Evolutionary conservation across 1,140 invertebrate species (phyloP).

Genomic region (Drosophila kanapiae): DNA sequence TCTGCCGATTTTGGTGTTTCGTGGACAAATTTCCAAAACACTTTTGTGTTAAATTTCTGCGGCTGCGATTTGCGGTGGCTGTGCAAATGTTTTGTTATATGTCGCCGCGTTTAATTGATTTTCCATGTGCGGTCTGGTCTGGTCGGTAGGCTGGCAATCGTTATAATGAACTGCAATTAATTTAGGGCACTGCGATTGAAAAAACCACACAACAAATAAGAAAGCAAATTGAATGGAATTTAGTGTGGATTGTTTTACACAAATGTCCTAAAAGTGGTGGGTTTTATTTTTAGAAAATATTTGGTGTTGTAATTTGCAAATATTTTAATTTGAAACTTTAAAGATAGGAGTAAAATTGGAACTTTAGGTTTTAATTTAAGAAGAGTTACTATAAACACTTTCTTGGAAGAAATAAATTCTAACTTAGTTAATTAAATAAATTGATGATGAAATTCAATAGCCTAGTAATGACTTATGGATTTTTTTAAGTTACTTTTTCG

Average conservation of each 20-base stretch:
- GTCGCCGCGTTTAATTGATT: slow-evolving; percentile 72
- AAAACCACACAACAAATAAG: slow-evolving; percentile 15
- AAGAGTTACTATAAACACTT: no score
- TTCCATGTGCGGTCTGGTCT: slow-evolving; percentile 55
- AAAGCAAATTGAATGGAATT: slow-evolving; percentile 6
- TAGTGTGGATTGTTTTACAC: neutral
- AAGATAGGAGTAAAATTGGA: no score
- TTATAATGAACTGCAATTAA: slow-evolving; percentile 73
- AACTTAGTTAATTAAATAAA: no score
- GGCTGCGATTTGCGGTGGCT: slow-evolving; percentile 66
- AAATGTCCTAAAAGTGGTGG: no score
- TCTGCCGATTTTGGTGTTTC: slow-evolving; percentile 24
- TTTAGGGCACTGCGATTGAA: slow-evolving; percentile 40
- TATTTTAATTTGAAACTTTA: neutral
- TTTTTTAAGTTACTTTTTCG: neutral
- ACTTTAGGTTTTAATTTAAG: no score
- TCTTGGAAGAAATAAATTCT: no score
- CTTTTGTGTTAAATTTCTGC: slow-evolving; percentile 55
- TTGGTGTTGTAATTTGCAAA: neutral
- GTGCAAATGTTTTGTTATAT: slow-evolving; percentile 70
- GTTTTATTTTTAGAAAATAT: neutral
- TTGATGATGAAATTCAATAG: neutral
- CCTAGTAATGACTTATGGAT: neutral
- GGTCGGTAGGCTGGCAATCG: slow-evolving; percentile 21
- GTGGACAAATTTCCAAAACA: slow-evolving; percentile 17